Evolutionary conservation across 2,888 invertebrate species (phyloP).

Genomic region (Chymomyza procnemis): DNA sequence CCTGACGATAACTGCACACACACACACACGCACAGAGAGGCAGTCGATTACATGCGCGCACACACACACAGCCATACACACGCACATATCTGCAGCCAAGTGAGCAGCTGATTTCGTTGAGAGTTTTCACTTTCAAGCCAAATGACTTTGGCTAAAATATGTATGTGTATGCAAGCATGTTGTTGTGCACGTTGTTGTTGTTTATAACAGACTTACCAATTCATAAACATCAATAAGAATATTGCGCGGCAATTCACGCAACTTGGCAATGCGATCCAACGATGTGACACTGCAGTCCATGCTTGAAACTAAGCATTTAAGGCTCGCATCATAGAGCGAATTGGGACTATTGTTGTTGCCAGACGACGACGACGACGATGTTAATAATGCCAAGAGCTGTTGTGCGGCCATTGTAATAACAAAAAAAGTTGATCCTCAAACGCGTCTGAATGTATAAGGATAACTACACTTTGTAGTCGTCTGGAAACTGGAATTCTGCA

Average conservation of each 20-base stretch:
- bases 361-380: conserved; percentile 43
- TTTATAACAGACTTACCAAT: conserved; percentile 69
- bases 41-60: too few relatives aligned
- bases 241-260: conserved; percentile 75
- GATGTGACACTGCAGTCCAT: conserved; percentile 73
- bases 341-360: conserved; percentile 57
- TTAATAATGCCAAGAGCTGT: conserved; percentile 42
- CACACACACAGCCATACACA: too few relatives aligned
- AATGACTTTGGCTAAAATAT: not conserved
- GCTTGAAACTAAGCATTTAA: conserved; percentile 70
- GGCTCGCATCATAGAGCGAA: conserved; percentile 71
- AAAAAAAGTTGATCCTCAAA: not conserved
- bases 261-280: conserved; percentile 70
- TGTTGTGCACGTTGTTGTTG: not conserved
- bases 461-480: conserved; percentile 2
- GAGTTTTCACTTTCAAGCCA: not conserved
- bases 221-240: conserved; percentile 77
- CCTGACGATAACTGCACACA: not conserved
- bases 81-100: not conserved
- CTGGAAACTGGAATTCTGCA: conserved; percentile 31
- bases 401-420: conserved; percentile 45
- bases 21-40: too few relatives aligned
- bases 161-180: not conserved
- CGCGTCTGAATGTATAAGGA: not conserved
- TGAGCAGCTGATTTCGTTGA: not conserved